Base-by-base conservation (phyloP, 2,888 invertebrate species). In the Lithophane socia region DNA sequence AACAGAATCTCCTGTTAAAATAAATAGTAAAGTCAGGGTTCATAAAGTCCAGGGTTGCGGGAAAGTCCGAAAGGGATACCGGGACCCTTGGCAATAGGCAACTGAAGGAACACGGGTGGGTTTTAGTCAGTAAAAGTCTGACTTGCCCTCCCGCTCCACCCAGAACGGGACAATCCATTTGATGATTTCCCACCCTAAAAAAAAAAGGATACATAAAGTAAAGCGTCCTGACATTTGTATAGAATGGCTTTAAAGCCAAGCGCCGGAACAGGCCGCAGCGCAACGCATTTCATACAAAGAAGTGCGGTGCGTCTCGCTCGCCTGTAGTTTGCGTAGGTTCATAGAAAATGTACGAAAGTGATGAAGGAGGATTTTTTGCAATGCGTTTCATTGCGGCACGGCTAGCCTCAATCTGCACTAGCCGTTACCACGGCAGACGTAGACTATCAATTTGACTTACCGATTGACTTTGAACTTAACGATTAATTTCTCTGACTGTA, bases 1-100 rank as follows among this genome's bases (percentile, higher is more conserved):
- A 97, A 98, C 21, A 93, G 71, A 9, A 24, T 63, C 0, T 12
- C 67, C 83, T 84, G 75, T 63, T 42, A 52, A 86, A 68, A 69
- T 42, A 67, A 56, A 49, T 16, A 37, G 2, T 37, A 21, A n/a
- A 21, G 3, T n/a, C n/a, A 54, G 16, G 21, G 21, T 29, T 29
- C 29, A 29, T 29, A 29, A 29, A 29, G 29, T 29, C 29, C 29
- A 29, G 29, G 29, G 29, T 29, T 29, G 29, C 29, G 29, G 29
- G 29, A 29, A 29, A 29, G 29, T 1, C 29, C 29, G 29, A 29
- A 29, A 29, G 29, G 29, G 29, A 29, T 29, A 29, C 29, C 29
- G 29, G 29, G 29, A 29, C 29, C 29, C 29, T 29, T 29, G 29
- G 29, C 29, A 29, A 29, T 29, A 29, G 29, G 29, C 29, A 29